These are phyloP conservation scores for Enteromius thamalakanensis DNA, from an alignment of 2,797 vertebrate genomes.

Conservation along the genomic window DNA sequence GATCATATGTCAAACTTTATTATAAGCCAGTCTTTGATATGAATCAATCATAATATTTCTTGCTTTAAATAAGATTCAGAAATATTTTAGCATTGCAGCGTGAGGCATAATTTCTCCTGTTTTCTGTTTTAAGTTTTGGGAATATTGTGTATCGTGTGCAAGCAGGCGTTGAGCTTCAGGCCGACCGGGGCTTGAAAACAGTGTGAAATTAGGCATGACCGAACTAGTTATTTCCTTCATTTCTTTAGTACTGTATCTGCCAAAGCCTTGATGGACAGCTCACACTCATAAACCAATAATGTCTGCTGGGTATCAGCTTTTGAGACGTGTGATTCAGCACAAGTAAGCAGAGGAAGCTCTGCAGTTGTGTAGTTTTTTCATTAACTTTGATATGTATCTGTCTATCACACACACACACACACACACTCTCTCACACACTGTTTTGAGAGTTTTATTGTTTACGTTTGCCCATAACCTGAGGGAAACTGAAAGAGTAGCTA, in stretches of 20 bases:
- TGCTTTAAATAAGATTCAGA: not conserved
- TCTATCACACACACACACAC: slow-evolving; percentile 9
- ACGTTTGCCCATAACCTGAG: slow-evolving; percentile 43
- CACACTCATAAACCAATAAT: slow-evolving; percentile 35
- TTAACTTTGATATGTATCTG: slow-evolving; percentile 41
- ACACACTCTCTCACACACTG: not conserved
- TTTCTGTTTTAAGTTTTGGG: not conserved
- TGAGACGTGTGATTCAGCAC: not conserved
- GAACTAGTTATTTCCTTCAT: slow-evolving; percentile 26
- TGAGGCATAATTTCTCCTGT: not conserved
- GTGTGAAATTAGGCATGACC: slow-evolving; percentile 29
- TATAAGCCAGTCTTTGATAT: not conserved
- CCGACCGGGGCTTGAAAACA: not conserved
- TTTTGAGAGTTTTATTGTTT: slow-evolving; percentile 42
- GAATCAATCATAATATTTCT: not conserved
- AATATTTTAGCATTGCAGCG: not conserved
- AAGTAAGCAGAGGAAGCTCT: slow-evolving; percentile 12
- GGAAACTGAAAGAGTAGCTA: slow-evolving; percentile 61
- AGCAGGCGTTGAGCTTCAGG: slow-evolving; percentile 15
- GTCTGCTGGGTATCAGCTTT: slow-evolving; percentile 6
- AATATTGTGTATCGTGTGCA: not conserved
- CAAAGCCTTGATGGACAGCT: slow-evolving; percentile 26
- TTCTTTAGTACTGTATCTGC: slow-evolving; percentile 31
- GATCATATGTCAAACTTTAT: not conserved
- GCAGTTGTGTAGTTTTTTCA: slow-evolving; percentile 32